Percentiles rank a stretch among this genome's conserved stretches.
Conservation (phyloP, 2,797 vertebrate genomes). For the Pelochelys cantorii region DNA sequence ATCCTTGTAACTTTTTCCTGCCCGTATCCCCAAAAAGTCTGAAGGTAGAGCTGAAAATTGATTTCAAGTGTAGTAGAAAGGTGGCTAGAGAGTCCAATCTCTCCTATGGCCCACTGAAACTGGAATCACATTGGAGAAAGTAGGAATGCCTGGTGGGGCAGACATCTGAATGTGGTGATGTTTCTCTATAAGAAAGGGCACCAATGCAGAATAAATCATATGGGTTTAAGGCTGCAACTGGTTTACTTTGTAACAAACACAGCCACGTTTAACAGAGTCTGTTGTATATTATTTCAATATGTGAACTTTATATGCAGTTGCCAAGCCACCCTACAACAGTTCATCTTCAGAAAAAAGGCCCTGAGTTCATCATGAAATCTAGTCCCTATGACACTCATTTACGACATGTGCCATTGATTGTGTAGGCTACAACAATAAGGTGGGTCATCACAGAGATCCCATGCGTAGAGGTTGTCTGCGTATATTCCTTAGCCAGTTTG, state of each 20-base stretch:
- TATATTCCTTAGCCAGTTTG: background rate
- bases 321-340: background rate
- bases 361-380: background rate
- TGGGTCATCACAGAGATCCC: background rate
- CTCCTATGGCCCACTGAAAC: background rate
- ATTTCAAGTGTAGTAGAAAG: background rate
- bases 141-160: background rate
- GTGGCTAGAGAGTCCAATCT: background rate
- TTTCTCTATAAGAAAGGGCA: background rate
- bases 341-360: background rate
- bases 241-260: background rate
- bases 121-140: background rate
- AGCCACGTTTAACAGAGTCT: background rate
- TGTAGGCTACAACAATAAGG: background rate
- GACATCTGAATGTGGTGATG: background rate
- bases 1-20: background rate
- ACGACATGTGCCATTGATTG: background rate
- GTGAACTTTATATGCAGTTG: background rate
- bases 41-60: background rate
- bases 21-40: background rate
- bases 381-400: background rate
- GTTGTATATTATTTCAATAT: background rate
- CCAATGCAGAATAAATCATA: fast-evolving
- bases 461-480: background rate
- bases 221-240: background rate